phyloP scores from a whole-genome alignment of 2,113 vertebrate species.

The Ursus arctos region DNA sequence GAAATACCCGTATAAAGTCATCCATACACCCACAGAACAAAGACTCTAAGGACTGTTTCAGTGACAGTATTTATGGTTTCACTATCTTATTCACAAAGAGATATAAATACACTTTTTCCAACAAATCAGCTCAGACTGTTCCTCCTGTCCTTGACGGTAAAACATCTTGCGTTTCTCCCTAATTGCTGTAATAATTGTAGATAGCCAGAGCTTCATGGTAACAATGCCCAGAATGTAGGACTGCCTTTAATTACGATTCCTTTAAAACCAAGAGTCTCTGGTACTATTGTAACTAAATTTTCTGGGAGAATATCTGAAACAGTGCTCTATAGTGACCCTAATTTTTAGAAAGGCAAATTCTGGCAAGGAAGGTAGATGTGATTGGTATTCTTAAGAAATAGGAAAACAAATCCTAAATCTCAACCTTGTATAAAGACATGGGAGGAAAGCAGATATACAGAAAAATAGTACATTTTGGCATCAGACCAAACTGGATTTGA shows the following conservation, averaged over 20 bases:
- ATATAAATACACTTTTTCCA: not conserved
- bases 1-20: not conserved
- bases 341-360: conserved; percentile 47
- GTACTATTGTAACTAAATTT: not conserved
- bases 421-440: not conserved
- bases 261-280: not conserved
- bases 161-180: not conserved
- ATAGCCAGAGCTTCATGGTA: not conserved
- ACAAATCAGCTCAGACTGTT: not conserved
- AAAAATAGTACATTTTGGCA: not conserved
- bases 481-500: not conserved
- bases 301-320: conserved; percentile 49
- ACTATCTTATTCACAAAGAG: not conserved
- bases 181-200: not conserved
- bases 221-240: not conserved
- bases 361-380: not conserved
- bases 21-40: not conserved
- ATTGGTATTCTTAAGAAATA: not conserved
- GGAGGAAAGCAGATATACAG: not conserved
- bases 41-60: not conserved
- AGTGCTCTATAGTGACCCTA: not conserved
- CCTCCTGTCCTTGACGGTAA: not conserved
- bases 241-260: conserved; percentile 26
- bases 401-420: not conserved
- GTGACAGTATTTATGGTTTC: not conserved